Base-by-base conservation (phyloP, 2,113 vertebrate species). In the Micromys minutus region DNA sequence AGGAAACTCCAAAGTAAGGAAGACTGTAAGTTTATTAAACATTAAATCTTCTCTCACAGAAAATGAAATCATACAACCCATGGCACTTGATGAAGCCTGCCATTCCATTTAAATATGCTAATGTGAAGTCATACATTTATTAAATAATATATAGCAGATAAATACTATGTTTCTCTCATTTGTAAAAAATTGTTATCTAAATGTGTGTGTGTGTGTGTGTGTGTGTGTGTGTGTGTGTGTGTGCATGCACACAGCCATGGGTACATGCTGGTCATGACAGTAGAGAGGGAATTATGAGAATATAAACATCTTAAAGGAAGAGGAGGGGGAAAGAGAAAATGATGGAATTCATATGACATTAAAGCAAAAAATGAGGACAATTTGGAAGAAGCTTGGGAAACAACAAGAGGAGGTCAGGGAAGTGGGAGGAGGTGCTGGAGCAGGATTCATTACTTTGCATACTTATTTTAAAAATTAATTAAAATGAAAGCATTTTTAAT, bases 1-100 rank as follows among this genome's bases (percentile, higher is more conserved):
- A 93, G 67, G 67, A 55, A 75, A 69, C 59, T 92, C 86, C 12
- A 2, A 89, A 65, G 88, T 65, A 47, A 87, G 36, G 31, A 16
- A 93, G 52, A 45, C 50, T 94, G 63, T 57, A 47, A 47, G 90
- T 63, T 92, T 92, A 50, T 96, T 96, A 92, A 92, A 91, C 65
- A 92, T 76, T 10, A n/a, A n/a, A n/a, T n/a, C 31, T 92, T 86
- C 55, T 88, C 86, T 74, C 90, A 69, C 87, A 39, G 13, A 89
- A 91, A 86, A 67, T 93, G 50, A 83, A 84, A 74, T 50, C 39
- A 26, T 39, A 9, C 89, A 81, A 71, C 55, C 57, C 31, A n/a
- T 15, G 26, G 0, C 81, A 65, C 13, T 57, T 3, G 2, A 80
- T 39, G 7, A 61, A 11, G 7, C 45, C 69, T 50, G 22, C 45